These are phyloP conservation scores for Clunio marinus DNA, from an alignment of 2,888 invertebrate genomes.

Conservation along the genomic window DNA sequence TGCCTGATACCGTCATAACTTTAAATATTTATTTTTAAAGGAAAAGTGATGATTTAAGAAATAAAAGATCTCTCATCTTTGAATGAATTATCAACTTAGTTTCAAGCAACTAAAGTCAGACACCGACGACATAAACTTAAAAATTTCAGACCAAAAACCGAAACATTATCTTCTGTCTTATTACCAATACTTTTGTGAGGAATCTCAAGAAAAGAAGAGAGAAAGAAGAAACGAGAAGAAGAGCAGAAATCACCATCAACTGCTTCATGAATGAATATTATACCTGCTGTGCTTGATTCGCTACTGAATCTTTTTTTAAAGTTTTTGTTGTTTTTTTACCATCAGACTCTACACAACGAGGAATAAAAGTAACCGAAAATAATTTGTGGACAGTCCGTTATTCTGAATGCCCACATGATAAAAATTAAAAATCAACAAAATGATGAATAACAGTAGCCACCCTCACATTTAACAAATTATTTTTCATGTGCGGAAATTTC, in stretches of 20 bases:
- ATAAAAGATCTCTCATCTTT: background rate
- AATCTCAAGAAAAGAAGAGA: constrained; percentile 16
- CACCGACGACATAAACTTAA: background rate
- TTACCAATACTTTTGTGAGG: constrained; percentile 32
- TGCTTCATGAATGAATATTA: constrained; percentile 36
- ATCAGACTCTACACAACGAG: background rate
- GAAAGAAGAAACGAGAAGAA: constrained; percentile 12
- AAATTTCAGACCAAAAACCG: background rate
- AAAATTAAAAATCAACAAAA: background rate
- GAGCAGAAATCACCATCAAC: constrained; percentile 1
- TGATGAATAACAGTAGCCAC: constrained; percentile 23
- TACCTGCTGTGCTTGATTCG: constrained; percentile 36
- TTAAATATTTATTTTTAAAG: too few relatives aligned
- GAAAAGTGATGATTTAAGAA: background rate
- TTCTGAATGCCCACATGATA: constrained; percentile 23
- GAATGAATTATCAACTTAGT: too few relatives aligned
- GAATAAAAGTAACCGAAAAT: background rate
- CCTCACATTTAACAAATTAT: constrained; percentile 14
- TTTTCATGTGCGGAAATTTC: constrained; percentile 37
- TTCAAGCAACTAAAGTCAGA: too few relatives aligned
- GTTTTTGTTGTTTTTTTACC: background rate
- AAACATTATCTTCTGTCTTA: constrained; percentile 19
- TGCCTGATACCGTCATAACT: too few relatives aligned
- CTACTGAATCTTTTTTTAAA: constrained; percentile 32
- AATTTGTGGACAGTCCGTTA: background rate